Base-by-base conservation (phyloP, 35 echinoderm and acorn worm species). In the Stichopus chloronotus region DNA sequence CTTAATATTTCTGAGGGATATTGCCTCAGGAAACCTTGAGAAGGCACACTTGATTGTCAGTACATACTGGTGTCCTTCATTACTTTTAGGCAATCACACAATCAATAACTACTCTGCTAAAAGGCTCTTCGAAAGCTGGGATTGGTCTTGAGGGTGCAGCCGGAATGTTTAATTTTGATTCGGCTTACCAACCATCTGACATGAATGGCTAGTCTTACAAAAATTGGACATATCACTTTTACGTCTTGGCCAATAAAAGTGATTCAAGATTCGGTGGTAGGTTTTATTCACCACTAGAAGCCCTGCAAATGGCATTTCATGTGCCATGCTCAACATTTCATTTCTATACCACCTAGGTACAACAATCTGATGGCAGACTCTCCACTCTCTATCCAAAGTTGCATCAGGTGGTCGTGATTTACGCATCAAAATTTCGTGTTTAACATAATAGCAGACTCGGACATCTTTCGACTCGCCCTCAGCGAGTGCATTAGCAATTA, bases 41-140 rank as follows among this genome's bases (percentile, higher is more conserved):
- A 92, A 90, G 1, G 76, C 76, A 92, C 94, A 95, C 94, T 95
- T 94, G n/a, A 92, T 95, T 0, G 96, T 95, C 8, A 97, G 63
- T 13, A 94, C 58, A 91, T 94, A 94, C 80, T 95, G 52, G 86
- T 97, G 85, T 30, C 93, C 92, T 55, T 92, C 57, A 79, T 61
- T 93, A 12, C 91, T 95, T 72, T 87, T 97, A 14, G 96, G 96
- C 19, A 97, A 59, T 92, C 5, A 97, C 96, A 81, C 94, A 95
- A 81, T 97, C 92, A 25, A 92, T 78, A 24, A 95, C 92, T 19
- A 98, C 90, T 76, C 69, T 92, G 56, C 53, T 83, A 84, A 98
- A 95, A 59, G 94, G 94, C 52, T 98, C 94, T 25, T 94, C 92
- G 86, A 98, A 98, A 79, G 96, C 94, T 4, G 96, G 94, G 19